Evolutionary conservation across 1,140 invertebrate species (phyloP), one percentile per base, ranked within the genome.

Genomic region (Reticulitermes speratus): DNA sequence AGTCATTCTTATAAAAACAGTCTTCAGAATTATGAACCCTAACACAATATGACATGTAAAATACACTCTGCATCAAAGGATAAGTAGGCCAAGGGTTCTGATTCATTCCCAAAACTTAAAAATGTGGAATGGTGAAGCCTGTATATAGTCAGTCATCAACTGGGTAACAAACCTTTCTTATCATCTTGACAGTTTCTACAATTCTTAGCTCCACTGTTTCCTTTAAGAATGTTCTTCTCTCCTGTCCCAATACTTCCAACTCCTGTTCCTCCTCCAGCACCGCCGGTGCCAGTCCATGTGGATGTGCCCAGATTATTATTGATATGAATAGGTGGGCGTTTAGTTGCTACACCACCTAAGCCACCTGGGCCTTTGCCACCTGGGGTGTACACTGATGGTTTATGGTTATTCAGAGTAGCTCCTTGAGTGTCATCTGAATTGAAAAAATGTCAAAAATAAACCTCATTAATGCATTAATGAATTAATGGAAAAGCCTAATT

Each of bases 271-370:
- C 65, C 81, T 69, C 52, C 16, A 30, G n/a, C 30, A 44, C 21
- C 30, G 16, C 75, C 65, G 45, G 25, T 52, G 6, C 84, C 52
- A 59, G 45, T 38, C 84, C 86, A 85, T 5, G 59, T 45, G 32
- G 82, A 89, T 5, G 90, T 91, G 84, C 90, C 91, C 59, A 91
- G 88, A 88, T 92, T 92, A 86, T 91, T 91, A 87, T 91, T 92
- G 85, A 91, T 90, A 86, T 92, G 91, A 83, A 91, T 88, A 83
- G 86, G 85, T 83, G 86, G 84, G 23, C 88, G 87, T 9, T 86
- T 85, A 30, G 86, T 85, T 55, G 21, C 52, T 45, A 81, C n/a
- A 55, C 83, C 59, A 45, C 86, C 86, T 48, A 45, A 65, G 12
- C 59, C 75, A n/a, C 65, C 65, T 44, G 82, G 52, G 44, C 59